Base-by-base conservation (phyloP, 2,113 vertebrate genomes). In the Peromyscus leucopus region DNA sequence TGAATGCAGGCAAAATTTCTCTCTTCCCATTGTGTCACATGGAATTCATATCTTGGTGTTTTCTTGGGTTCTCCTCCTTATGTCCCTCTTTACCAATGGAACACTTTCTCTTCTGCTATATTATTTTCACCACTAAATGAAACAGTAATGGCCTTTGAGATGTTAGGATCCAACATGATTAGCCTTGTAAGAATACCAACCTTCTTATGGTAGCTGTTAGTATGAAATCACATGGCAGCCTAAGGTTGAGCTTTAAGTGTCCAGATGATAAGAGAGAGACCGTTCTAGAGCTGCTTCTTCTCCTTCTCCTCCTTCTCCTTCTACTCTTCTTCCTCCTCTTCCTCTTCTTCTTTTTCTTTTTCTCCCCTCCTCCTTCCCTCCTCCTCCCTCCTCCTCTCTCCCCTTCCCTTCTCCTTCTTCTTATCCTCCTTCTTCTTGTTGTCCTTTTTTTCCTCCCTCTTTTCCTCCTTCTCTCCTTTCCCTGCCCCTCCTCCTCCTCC, bases 171-270 rank as follows among this genome's bases (percentile, higher is more conserved):
- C 71, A 91, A 2, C 1, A 16, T 46, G 39, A 51, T 74, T 65
- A 9, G 12, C 92, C 39, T 59, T 84, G 0, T 83, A 46, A 92
- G 7, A 91, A 67, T 76, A 55, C 28, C 8, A 80, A 83, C 42
- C 15, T 15, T 97, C 96, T 93, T 65, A 69, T 19, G 65, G 24
- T 94, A n/a, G 90, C 65, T 48, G 28, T 42, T 85, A 94, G 80
- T 72, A 80, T 69, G 24, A 95, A 94, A 93, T 89, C 24, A 87
- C 71, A 88, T 65, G 85, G 57, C 12, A 92, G 72, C 12, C 5
- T 9, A 75, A 87, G 16, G 76, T 93, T 94, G 57, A 71, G 55
- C 61, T 82, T 93, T 67, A 51, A 31, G 33, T 88, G 83, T 28
- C 16, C 28, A 24, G 28, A 51, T 28, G 4, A 59, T 93, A 19